Conservation (phyloP, 2,888 invertebrate species). For the Dryocosmus kuriphilus region DNA sequence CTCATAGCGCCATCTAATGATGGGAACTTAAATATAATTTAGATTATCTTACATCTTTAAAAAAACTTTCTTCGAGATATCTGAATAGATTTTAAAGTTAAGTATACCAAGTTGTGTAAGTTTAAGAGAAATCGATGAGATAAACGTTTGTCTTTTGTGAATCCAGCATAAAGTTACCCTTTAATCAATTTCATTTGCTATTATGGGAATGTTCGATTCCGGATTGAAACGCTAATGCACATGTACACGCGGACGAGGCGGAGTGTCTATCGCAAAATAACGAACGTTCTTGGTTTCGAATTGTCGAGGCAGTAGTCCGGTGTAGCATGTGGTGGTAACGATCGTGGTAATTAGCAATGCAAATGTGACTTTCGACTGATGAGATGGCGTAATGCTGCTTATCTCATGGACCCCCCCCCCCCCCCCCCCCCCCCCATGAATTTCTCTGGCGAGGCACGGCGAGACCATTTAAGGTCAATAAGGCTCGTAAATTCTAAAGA, state of each 20-base stretch:
- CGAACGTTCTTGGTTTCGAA: conserved; percentile 48
- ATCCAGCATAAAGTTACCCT: no score
- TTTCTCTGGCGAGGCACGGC: conserved; percentile 47
- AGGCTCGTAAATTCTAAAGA: conserved; percentile 49
- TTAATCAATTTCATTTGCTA: not conserved
- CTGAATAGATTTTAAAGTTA: no score
- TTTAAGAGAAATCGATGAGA: no score
- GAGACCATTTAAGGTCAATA: conserved; percentile 54
- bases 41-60: no score
- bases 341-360: conserved; percentile 75
- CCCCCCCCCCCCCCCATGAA: conserved; percentile 49
- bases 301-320: conserved; percentile 50
- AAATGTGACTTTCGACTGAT: conserved; percentile 75
- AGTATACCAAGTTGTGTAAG: no score
- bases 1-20: no score
- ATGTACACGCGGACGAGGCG: not conserved
- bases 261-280: conserved; percentile 49
- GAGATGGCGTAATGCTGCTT: conserved; percentile 69
- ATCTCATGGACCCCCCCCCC: conserved; percentile 48
- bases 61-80: no score
- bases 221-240: conserved; percentile 17
- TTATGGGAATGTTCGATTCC: not conserved
- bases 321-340: conserved; percentile 72
- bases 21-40: no score
- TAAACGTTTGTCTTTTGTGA: no score